Evolutionary conservation across 2,113 vertebrate species (phyloP).

Genomic region (Sturnira hondurensis): DNA sequence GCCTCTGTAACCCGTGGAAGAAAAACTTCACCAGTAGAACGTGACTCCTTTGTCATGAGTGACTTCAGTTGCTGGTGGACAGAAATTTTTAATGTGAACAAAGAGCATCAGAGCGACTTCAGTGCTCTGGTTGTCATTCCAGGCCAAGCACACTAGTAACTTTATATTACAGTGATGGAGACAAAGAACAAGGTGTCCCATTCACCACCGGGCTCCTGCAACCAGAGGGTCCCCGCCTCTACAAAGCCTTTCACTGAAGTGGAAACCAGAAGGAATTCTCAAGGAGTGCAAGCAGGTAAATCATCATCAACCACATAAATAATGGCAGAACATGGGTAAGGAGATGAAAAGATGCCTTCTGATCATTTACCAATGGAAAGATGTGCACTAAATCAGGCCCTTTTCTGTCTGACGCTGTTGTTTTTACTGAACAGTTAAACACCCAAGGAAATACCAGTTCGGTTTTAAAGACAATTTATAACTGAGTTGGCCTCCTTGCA

Average conservation of each 20-base stretch:
- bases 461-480: constrained; percentile 63
- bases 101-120: constrained; percentile 27
- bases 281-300: constrained; percentile 10
- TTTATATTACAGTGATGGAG: constrained; percentile 45
- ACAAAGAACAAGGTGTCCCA: constrained; percentile 59
- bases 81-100: constrained; percentile 57
- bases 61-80: neutral
- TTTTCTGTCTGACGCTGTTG: neutral
- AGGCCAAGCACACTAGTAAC: neutral
- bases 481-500: neutral
- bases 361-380: constrained; percentile 9
- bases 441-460: constrained; percentile 56
- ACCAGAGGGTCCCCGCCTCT: neutral
- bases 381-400: constrained; percentile 27
- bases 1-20: constrained; percentile 47
- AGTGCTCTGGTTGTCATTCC: neutral
- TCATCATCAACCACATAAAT: neutral
- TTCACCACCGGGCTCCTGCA: constrained; percentile 14
- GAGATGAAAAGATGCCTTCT: neutral
- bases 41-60: constrained; percentile 46
- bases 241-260: neutral
- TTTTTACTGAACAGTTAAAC: constrained; percentile 53
- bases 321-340: neutral
- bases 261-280: neutral
- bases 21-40: constrained; percentile 43